Conservation (phyloP, 2,888 invertebrate species). For the Mesoligia furuncula region DNA sequence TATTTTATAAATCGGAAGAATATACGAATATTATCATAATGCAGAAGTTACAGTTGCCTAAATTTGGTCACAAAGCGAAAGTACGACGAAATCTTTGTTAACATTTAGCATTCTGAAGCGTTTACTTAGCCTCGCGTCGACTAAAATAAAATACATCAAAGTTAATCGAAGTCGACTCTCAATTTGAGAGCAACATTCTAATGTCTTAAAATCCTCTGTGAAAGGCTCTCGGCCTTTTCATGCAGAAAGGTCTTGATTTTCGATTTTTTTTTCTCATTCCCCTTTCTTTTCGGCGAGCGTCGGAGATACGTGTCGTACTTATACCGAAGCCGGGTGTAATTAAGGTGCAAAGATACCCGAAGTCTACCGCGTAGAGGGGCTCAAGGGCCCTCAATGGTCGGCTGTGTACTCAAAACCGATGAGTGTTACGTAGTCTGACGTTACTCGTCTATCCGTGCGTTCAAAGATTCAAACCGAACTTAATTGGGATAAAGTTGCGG, state of each 20-base stretch:
- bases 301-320: slow-evolving; percentile 86
- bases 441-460: slow-evolving; percentile 80
- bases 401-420: slow-evolving; percentile 84
- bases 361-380: slow-evolving; percentile 83
- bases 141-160: slow-evolving; percentile 75
- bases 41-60: slow-evolving; percentile 12
- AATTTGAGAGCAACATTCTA: slow-evolving; percentile 75
- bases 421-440: slow-evolving; percentile 86
- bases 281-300: slow-evolving; percentile 79
- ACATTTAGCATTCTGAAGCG: slow-evolving; percentile 65
- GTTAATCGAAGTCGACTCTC: slow-evolving; percentile 74
- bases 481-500: slow-evolving; percentile 82
- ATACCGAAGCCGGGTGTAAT: slow-evolving; percentile 84
- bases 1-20: neutral
- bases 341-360: slow-evolving; percentile 90
- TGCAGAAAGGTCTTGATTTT: slow-evolving; percentile 77
- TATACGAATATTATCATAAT: slow-evolving; percentile 19
- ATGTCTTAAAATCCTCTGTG: slow-evolving; percentile 77
- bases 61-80: slow-evolving; percentile 50
- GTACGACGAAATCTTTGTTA: slow-evolving; percentile 57
- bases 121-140: slow-evolving; percentile 57
- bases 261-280: slow-evolving; percentile 73
- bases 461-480: slow-evolving; percentile 86
- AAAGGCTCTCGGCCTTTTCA: slow-evolving; percentile 73
- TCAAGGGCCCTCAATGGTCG: slow-evolving; percentile 84